Evolutionary conservation across 2,113 vertebrate species (phyloP).

Genomic region (Ceyx melanurus): DNA sequence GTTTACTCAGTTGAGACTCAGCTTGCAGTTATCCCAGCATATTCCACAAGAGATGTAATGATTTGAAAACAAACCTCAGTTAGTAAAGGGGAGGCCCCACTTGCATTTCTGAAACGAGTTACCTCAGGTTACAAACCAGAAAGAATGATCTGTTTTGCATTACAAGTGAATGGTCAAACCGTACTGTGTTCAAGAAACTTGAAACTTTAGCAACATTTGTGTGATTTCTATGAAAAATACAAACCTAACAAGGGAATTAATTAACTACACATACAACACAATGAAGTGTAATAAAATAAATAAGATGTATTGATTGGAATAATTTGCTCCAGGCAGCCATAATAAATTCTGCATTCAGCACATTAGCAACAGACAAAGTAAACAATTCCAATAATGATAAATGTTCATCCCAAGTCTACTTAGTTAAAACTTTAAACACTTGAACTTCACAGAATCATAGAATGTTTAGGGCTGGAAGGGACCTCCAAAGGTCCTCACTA

Average conservation of each 20-base stretch:
- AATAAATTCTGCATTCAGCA: neutral
- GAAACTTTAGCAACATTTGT: neutral
- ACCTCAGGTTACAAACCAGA: neutral
- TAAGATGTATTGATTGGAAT: neutral
- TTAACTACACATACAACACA: neutral
- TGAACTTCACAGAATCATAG: neutral
- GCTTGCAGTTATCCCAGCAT: neutral
- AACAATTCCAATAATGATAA: neutral
- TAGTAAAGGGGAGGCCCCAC: neutral
- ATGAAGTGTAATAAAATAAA: neutral
- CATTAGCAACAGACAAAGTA: neutral
- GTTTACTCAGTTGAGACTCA: neutral
- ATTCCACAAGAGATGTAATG: neutral
- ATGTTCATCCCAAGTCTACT: neutral
- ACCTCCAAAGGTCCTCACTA: too few relatives aligned
- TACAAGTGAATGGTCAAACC: neutral
- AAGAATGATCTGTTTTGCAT: neutral
- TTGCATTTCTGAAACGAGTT: neutral
- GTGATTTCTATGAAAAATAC: neutral
- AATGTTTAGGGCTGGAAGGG: too few relatives aligned
- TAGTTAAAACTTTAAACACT: neutral
- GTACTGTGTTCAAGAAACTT: neutral
- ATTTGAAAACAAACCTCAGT: neutral
- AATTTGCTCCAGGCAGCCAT: neutral
- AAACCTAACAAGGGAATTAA: neutral